Percentiles rank a stretch among this genome's conserved stretches.
These are phyloP conservation scores for Drosophila nigrodunni DNA, from an alignment of 1,140 invertebrate species.

Conservation along the genomic window DNA sequence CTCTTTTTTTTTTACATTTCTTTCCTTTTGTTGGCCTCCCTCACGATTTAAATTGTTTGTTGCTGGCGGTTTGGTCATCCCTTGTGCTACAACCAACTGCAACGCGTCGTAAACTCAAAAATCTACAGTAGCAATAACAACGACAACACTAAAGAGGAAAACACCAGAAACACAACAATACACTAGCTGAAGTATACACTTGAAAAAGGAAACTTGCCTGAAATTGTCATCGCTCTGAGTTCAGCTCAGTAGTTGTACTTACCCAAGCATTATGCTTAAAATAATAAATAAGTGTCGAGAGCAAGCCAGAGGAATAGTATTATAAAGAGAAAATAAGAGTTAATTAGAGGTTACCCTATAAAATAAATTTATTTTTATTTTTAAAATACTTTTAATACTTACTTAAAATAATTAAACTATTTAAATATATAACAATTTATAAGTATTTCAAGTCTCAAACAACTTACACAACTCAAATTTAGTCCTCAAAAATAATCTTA, in stretches of 20 bases:
- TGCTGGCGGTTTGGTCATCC: conserved; percentile 59
- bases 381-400: too few relatives aligned
- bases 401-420: conserved; percentile 5
- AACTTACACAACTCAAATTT: too few relatives aligned
- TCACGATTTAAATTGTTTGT: conserved; percentile 76
- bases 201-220: conserved; percentile 43
- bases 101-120: conserved; percentile 67
- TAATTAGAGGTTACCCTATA: too few relatives aligned
- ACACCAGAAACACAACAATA: conserved; percentile 4
- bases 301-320: neutral
- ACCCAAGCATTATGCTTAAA: conserved; percentile 24
- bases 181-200: conserved; percentile 14
- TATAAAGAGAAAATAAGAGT: neutral
- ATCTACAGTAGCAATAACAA: conserved; percentile 38
- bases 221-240: conserved; percentile 57
- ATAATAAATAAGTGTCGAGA: conserved; percentile 8
- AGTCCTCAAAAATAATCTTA: too few relatives aligned
- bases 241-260: conserved; percentile 36
- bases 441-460: too few relatives aligned
- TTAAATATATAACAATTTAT: too few relatives aligned
- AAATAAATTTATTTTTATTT: too few relatives aligned
- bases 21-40: conserved; percentile 34
- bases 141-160: conserved; percentile 21
- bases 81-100: conserved; percentile 47
- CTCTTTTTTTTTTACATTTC: neutral